A percentile compares a stretch with the other conserved stretches of the same genome.
These are phyloP conservation scores for Spialia ferax DNA, from an alignment of 2,888 invertebrate genomes.

Conservation along the genomic window DNA sequence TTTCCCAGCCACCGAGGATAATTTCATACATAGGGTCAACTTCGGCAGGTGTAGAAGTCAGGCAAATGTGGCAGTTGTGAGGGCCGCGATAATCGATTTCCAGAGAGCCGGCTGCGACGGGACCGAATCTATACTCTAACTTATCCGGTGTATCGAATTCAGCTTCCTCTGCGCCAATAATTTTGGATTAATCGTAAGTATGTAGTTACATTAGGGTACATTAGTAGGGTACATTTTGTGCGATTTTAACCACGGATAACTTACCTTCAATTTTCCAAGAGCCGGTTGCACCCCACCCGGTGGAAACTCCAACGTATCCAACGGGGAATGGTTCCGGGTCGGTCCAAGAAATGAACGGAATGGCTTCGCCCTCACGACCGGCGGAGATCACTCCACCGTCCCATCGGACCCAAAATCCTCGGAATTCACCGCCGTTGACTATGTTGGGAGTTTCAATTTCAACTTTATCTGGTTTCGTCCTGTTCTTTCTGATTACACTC, in stretches of 20 bases:
- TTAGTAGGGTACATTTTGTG: conserved; percentile 82
- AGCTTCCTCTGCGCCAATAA: conserved; percentile 81
- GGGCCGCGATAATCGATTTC: conserved; percentile 87
- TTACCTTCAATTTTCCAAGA: conserved; percentile 94
- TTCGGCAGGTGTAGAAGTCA: conserved; percentile 84
- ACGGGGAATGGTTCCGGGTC: conserved; percentile 91
- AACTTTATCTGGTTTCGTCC: conserved; percentile 91
- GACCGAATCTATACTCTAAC: conserved; percentile 87
- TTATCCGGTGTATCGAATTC: conserved; percentile 86
- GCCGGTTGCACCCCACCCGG: conserved; percentile 95
- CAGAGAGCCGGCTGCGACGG: conserved; percentile 82
- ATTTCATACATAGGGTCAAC: conserved; percentile 89
- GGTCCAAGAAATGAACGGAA: conserved; percentile 91
- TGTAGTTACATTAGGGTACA: conserved; percentile 70
- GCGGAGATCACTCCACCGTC: conserved; percentile 89
- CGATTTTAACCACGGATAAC: conserved; percentile 32
- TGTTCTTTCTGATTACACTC: conserved; percentile 93
- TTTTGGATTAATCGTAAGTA: conserved; percentile 59
- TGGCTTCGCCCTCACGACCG: conserved; percentile 90
- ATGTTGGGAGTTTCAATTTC: conserved; percentile 91
- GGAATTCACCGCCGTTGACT: conserved; percentile 90
- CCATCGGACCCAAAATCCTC: conserved; percentile 95
- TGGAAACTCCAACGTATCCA: conserved; percentile 92
- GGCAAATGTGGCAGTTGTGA: conserved; percentile 88
- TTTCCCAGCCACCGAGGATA: conserved; percentile 90